A percentile compares a stretch with the other conserved stretches of the same genome.
phyloP scores from a whole-genome alignment of 2,888 invertebrate species.

The Uropetala carovei region DNA sequence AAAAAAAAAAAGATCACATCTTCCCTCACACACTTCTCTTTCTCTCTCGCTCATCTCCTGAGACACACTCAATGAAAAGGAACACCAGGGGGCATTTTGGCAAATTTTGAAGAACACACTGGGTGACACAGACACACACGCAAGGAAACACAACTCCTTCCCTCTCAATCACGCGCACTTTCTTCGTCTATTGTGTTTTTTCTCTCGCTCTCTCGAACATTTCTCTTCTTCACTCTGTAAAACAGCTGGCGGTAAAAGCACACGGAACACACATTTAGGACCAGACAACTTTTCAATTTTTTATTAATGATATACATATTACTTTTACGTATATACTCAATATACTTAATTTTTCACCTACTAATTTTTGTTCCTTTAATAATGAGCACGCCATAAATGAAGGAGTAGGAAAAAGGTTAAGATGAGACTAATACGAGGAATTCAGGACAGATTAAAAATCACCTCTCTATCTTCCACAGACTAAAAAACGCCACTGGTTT shows the following conservation, averaged over 20 bases:
- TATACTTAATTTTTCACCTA: conserved; percentile 62
- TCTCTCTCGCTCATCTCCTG: background rate
- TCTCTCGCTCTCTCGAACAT: conserved; percentile 20
- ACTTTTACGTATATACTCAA: conserved; percentile 62
- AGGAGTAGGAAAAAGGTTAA: conserved; percentile 62
- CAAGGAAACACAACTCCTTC: conserved; percentile 32
- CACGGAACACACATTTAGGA: conserved; percentile 62
- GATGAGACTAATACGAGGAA: conserved; percentile 61
- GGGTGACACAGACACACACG: conserved; percentile 54
- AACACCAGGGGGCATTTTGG: conserved; percentile 53
- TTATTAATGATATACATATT: conserved; percentile 59
- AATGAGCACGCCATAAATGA: conserved; percentile 64
- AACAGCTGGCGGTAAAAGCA: conserved; percentile 62
- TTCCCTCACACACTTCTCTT: background rate
- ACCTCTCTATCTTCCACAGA: conserved; percentile 48
- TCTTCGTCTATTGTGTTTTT: background rate
- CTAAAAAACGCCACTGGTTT: conserved; percentile 37
- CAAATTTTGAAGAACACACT: conserved; percentile 61
- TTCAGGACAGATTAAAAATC: conserved; percentile 59
- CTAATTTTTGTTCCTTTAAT: conserved; percentile 60
- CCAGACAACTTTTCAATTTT: conserved; percentile 63
- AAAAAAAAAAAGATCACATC: background rate
- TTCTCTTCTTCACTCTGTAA: conserved; percentile 1
- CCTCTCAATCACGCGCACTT: conserved; percentile 30
- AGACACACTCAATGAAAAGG: conserved; percentile 37